A percentile compares a stretch with the other conserved stretches of the same genome.
Evolutionary conservation across 2,797 vertebrate genomes (phyloP).

Genomic region (Falco biarmicus): DNA sequence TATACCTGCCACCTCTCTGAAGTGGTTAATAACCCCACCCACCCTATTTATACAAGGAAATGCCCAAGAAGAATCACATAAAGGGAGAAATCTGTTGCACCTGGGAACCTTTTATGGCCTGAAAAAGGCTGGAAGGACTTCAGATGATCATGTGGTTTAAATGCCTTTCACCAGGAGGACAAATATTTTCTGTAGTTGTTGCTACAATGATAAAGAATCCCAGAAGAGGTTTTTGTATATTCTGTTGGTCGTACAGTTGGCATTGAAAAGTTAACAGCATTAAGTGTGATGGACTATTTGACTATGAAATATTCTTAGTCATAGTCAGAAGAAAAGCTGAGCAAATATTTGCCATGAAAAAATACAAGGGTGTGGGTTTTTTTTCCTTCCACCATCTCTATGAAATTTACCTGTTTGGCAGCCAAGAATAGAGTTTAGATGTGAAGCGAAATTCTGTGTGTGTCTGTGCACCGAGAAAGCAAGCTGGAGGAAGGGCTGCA

Average conservation of each 20-base stretch:
- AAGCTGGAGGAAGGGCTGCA: background rate
- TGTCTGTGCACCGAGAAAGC: background rate
- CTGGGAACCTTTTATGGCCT: background rate
- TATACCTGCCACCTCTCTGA: background rate
- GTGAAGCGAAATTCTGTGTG: background rate
- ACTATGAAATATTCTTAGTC: constrained; percentile 68
- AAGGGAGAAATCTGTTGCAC: constrained; percentile 41
- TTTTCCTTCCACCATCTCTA: background rate
- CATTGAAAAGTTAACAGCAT: constrained; percentile 67
- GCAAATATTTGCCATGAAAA: constrained; percentile 36
- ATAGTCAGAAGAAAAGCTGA: constrained; percentile 48
- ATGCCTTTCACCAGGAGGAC: constrained; percentile 17
- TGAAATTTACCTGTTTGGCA: background rate
- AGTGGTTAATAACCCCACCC: background rate
- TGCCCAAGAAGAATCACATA: background rate
- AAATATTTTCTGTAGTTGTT: constrained; percentile 32
- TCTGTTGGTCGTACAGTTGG: constrained; percentile 30
- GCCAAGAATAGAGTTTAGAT: background rate
- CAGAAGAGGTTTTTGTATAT: constrained; percentile 19
- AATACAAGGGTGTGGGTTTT: background rate
- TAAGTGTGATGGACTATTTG: constrained; percentile 64
- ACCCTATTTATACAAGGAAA: background rate
- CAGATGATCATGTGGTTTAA: constrained; percentile 7
- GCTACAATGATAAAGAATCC: constrained; percentile 39
- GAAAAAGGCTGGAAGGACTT: constrained; percentile 17